Evolutionary conservation across 2,888 invertebrate genomes (phyloP).

Genomic region (Leptinotarsa peninsularis): DNA sequence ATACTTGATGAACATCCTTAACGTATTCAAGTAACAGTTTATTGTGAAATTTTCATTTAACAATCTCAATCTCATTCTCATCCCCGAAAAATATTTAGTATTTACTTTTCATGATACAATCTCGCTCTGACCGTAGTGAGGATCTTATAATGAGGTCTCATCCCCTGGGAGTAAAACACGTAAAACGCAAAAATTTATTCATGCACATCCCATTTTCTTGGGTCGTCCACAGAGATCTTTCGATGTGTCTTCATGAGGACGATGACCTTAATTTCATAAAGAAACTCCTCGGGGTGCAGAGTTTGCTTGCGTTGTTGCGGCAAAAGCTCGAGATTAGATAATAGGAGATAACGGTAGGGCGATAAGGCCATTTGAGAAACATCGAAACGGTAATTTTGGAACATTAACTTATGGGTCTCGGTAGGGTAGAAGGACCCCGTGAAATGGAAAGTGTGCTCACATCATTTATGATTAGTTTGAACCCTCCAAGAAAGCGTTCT

Average conservation of each 20-base stretch:
- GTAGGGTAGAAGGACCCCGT: not conserved
- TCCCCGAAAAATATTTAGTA: not conserved
- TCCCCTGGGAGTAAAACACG: no score
- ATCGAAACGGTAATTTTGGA: constrained; percentile 15
- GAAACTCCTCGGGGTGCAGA: constrained; percentile 9
- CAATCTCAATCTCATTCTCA: no score
- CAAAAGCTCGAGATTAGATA: constrained; percentile 18
- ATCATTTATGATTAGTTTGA: constrained; percentile 5
- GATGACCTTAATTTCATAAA: constrained; percentile 37
- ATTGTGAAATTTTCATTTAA: no score
- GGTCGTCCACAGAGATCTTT: not conserved
- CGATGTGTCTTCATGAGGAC: constrained; percentile 21
- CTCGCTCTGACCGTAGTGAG: no score
- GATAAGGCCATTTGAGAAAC: constrained; percentile 12
- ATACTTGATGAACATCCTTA: no score
- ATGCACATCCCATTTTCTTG: constrained; percentile 19
- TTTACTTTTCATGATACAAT: not conserved
- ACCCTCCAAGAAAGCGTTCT: not conserved
- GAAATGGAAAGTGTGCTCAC: constrained; percentile 2
- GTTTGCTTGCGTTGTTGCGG: constrained; percentile 13
- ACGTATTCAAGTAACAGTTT: no score
- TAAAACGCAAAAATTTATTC: constrained; percentile 3
- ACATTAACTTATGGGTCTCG: constrained; percentile 9
- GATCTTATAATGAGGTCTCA: no score
- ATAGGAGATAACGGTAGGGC: constrained; percentile 10